Evolutionary conservation across 2,888 invertebrate species (phyloP).

Genomic region (Sesamia inferens): DNA sequence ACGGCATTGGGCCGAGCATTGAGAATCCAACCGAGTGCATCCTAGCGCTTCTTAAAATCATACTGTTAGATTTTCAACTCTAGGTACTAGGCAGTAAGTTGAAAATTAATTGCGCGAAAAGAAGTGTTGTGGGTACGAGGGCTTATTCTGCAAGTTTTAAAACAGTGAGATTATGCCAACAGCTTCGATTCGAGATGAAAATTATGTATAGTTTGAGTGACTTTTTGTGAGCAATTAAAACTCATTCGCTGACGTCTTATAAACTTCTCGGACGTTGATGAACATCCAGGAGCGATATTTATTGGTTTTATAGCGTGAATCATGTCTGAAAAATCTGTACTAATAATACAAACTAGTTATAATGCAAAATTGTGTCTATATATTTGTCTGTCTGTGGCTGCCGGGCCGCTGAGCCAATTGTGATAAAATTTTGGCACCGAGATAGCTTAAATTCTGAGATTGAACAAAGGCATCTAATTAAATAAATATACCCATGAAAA

Average conservation of each 20-base stretch:
- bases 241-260: slow-evolving; percentile 76
- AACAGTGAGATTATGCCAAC: slow-evolving; percentile 43
- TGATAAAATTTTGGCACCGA: rapidly evolving
- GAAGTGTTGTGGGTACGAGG: too few species aligned
- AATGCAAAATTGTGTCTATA: background rate
- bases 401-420: background rate
- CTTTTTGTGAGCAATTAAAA: slow-evolving; percentile 79
- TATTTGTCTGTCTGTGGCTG: background rate
- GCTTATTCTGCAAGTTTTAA: slow-evolving; percentile 29
- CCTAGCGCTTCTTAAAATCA: background rate
- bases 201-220: slow-evolving; percentile 66
- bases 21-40: background rate
- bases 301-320: slow-evolving; percentile 67
- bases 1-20: background rate
- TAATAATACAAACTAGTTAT: slow-evolving; percentile 9
- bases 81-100: background rate
- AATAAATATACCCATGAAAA: background rate
- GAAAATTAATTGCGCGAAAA: background rate
- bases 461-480: background rate
- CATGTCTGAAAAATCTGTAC: slow-evolving; percentile 42
- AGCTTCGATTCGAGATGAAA: slow-evolving; percentile 32
- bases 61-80: background rate
- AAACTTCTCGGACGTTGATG: slow-evolving; percentile 79
- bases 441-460: background rate
- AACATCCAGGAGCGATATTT: slow-evolving; percentile 65